These are phyloP conservation scores for Sebastes paucispinis DNA, from an alignment of 2,797 vertebrate genomes.

Conservation along the genomic window DNA sequence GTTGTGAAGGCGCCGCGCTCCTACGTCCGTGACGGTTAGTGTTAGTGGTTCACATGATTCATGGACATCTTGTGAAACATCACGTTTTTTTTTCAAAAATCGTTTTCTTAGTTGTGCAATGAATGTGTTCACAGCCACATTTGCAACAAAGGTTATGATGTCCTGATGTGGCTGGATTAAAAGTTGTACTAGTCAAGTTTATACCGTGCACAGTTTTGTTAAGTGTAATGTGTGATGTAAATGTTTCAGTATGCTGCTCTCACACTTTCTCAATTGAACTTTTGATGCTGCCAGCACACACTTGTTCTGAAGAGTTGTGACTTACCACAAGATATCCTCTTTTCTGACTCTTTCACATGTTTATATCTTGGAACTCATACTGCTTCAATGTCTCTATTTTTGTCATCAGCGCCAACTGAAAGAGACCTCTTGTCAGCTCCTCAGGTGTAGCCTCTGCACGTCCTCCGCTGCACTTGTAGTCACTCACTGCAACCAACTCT, in stretches of 20 bases:
- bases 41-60: constrained; percentile 37
- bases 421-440: constrained; percentile 52
- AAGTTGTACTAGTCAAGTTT: constrained; percentile 27
- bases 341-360: constrained; percentile 5
- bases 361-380: constrained; percentile 26
- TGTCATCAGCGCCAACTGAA: constrained; percentile 30
- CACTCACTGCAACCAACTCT: constrained; percentile 40
- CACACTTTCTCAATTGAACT: constrained; percentile 28
- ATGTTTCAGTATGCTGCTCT: constrained; percentile 51
- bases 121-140: constrained; percentile 43
- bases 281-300: constrained; percentile 48
- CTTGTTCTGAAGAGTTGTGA: constrained; percentile 17
- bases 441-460: constrained; percentile 57
- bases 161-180: constrained; percentile 35
- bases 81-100: not conserved
- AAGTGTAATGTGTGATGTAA: constrained; percentile 52
- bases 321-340: constrained; percentile 11
- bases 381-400: constrained; percentile 42
- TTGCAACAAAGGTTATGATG: constrained; percentile 28
- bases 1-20: constrained; percentile 9
- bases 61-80: constrained; percentile 36
- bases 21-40: constrained; percentile 35
- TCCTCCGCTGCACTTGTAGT: constrained; percentile 39
- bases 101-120: constrained; percentile 28
- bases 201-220: constrained; percentile 52